Conservation (phyloP, 2,113 vertebrate genomes). For the Xerus inauris region DNA sequence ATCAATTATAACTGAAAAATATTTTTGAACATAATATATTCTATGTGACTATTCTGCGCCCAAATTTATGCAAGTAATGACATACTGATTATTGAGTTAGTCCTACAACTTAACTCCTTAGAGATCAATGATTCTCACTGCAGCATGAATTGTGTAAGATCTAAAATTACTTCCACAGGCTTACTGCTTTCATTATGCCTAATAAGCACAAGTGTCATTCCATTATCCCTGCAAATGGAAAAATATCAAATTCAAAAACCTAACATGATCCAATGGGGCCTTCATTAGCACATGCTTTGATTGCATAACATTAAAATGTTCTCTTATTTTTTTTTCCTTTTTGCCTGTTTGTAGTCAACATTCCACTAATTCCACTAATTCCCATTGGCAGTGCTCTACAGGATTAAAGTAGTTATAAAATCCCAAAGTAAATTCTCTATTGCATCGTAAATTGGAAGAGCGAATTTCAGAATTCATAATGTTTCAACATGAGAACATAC, state of each 20-base stretch:
- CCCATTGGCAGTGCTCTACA: neutral
- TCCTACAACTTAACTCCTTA: neutral
- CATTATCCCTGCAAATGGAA: neutral
- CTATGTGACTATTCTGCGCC: neutral
- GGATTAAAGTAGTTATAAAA: neutral
- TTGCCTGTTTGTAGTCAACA: neutral
- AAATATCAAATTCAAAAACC: neutral
- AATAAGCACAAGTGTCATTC: neutral
- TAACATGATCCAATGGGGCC: neutral
- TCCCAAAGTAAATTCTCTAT: neutral
- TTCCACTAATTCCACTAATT: slow-evolving; percentile 37
- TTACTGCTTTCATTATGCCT: neutral
- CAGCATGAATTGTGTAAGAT: neutral
- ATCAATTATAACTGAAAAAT: neutral
- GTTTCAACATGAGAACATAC: neutral
- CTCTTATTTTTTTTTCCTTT: neutral
- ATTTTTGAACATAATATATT: neutral
- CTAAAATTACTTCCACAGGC: neutral
- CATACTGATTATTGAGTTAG: neutral
- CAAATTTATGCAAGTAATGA: neutral
- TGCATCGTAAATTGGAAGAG: neutral
- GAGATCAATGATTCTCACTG: neutral
- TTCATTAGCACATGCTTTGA: neutral
- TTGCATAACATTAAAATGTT: slow-evolving; percentile 4
- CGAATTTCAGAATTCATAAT: neutral